Conservation (phyloP, 2,888 invertebrate genomes). For the Masnerella sp. region DNA sequence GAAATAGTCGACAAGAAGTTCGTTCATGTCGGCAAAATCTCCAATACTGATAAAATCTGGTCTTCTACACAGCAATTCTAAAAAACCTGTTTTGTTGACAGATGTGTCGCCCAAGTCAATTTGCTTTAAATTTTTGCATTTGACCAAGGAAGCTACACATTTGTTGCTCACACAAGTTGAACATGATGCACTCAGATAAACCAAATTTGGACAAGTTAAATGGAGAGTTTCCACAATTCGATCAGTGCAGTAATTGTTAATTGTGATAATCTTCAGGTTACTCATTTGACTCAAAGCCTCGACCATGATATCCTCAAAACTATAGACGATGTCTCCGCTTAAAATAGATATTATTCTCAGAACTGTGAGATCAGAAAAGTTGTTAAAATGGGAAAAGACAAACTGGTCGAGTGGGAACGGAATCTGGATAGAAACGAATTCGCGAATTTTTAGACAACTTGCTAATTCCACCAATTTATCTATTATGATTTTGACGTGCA, state of each 20-base stretch:
- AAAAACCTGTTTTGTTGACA: background rate
- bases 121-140: background rate
- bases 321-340: background rate
- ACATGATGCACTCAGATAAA: background rate
- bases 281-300: background rate
- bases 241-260: background rate
- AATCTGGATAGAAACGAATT: background rate
- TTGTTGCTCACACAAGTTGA: background rate
- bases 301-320: background rate
- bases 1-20: background rate
- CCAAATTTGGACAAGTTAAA: background rate
- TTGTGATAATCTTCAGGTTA: background rate
- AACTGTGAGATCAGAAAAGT: background rate
- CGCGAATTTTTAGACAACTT: background rate
- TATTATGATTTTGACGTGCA: too few relatives aligned
- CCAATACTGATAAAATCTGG: background rate
- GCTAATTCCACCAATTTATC: background rate
- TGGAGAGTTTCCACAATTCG: background rate
- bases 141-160: background rate
- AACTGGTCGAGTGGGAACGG: background rate
- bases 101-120: slow-evolving; percentile 1
- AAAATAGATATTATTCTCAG: background rate
- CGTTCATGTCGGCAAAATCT: background rate
- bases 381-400: background rate
- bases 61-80: background rate